Conservation (phyloP, 2,888 invertebrate genomes). For the Pandemis heparana region DNA sequence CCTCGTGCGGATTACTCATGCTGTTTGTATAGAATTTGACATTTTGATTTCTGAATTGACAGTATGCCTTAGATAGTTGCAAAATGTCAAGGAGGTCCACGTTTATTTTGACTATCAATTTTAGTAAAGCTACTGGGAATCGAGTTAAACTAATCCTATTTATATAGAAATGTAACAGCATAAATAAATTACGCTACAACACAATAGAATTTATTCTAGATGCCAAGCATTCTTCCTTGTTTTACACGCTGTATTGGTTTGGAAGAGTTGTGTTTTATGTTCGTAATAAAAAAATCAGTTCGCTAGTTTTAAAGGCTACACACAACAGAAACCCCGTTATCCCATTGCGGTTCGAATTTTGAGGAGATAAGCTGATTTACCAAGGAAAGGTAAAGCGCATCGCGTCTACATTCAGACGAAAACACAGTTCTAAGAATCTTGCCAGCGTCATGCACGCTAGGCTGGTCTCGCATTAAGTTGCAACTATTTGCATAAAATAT, state of each 20-base stretch:
- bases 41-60: conserved; percentile 17
- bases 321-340: no score
- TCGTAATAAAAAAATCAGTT: no score
- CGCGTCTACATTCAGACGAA: background rate
- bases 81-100: conserved; percentile 6
- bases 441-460: conserved; percentile 21
- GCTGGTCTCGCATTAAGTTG: conserved; percentile 22
- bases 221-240: no score
- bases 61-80: background rate
- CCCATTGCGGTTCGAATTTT: no score
- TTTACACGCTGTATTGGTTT: no score
- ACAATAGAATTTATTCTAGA: no score
- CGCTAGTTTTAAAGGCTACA: no score
- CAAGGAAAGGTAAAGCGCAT: background rate
- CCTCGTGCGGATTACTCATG: conserved; percentile 28
- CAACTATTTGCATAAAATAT: conserved; percentile 38
- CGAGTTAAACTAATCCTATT: no score
- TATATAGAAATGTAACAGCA: no score
- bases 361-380: background rate
- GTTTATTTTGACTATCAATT: background rate
- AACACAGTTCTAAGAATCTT: conserved; percentile 2
- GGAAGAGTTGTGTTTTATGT: no score
- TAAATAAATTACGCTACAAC: no score
- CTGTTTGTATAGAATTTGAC: conserved; percentile 6
- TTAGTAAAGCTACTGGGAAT: no score